Base-by-base conservation (phyloP, 2,113 vertebrate genomes). In the Arvicanthis niloticus region DNA sequence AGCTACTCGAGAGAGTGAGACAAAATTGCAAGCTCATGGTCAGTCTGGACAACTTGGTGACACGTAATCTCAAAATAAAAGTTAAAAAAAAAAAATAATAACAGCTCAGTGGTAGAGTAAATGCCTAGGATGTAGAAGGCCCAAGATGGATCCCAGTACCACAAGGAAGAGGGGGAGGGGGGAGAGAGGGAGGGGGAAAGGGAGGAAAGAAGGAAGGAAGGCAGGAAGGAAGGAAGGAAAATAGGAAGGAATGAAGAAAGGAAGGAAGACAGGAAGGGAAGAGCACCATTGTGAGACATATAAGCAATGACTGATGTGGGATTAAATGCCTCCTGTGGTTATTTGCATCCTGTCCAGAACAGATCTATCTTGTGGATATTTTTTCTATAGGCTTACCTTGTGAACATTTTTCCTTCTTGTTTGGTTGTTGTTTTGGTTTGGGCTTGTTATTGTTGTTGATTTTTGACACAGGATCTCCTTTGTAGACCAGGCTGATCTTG, bases 231-330 rank as follows among this genome's bases (percentile, higher is more conserved):
- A 19, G 45, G 45, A 7, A 45, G 76, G 24, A 37, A 21, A 48
- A 48, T 6, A 9, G 21, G 31, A 10, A 19, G 9, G 51, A 11
- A 24, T 19, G 29, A 82, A 11, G 51, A 37, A 37, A 60, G 34
- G 34, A 10, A 58, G 13, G n/a, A 1, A 60, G 16, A 12, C 1
- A 62, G 6, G 62, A 16, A 45, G 34, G 48, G 56, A 16, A 11
- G 12, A 19, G 21, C 37, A 17, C 1, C 6, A 29, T 11, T 2
- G 1, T 2, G 12, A 67, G 34, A 5, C 17, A n/a, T 11, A 21
- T 19, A 84, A 67, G 68, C 7, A 70, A 62, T 5, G 62, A 65
- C 21, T 40, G 76, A 2, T 24, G 5, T 21, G 1, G 8, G 34
- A 37, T 8, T 37, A 26, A 78, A 56, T 3, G 22, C n/a, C n/a